Conservation (phyloP, 2,113 vertebrate genomes). For the Polyodon spathula region DNA sequence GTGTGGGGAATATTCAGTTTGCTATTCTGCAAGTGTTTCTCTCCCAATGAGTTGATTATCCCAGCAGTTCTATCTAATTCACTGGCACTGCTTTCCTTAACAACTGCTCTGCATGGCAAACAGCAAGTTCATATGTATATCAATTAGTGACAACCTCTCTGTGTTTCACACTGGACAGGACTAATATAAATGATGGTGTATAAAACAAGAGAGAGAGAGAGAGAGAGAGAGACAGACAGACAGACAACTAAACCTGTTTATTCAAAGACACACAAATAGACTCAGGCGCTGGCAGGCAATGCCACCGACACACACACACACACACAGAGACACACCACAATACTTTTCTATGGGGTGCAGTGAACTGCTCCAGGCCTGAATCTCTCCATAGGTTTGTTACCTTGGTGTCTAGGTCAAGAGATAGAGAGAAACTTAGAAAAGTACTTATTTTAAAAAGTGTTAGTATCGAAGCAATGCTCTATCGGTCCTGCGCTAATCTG, state of each 20-base stretch:
- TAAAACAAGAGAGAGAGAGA: not conserved
- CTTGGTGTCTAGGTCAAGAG: too few species aligned
- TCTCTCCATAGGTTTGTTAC: too few species aligned
- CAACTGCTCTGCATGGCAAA: not conserved
- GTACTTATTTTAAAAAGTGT: too few species aligned
- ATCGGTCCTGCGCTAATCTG: too few species aligned
- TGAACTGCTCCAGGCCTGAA: too few species aligned
- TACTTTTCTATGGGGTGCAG: too few species aligned
- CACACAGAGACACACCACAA: too few species aligned
- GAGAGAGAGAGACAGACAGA: slow-evolving; percentile 4
- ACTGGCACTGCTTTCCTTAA: not conserved
- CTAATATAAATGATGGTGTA: not conserved
- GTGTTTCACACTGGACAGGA: not conserved
- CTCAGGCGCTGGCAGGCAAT: too few species aligned
- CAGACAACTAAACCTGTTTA: slow-evolving; percentile 13
- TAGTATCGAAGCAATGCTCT: too few species aligned
- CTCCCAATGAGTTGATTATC: not conserved
- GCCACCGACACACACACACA: too few species aligned
- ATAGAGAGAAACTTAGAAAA: too few species aligned
- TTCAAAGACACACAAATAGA: too few species aligned
- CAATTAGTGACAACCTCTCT: not conserved
- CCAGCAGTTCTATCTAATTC: not conserved
- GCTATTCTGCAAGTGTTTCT: not conserved
- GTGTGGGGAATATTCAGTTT: not conserved
- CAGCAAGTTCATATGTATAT: not conserved